These are phyloP conservation scores for Rhagophthalmus giganteus DNA, from an alignment of 2,888 invertebrate genomes.

Conservation along the genomic window DNA sequence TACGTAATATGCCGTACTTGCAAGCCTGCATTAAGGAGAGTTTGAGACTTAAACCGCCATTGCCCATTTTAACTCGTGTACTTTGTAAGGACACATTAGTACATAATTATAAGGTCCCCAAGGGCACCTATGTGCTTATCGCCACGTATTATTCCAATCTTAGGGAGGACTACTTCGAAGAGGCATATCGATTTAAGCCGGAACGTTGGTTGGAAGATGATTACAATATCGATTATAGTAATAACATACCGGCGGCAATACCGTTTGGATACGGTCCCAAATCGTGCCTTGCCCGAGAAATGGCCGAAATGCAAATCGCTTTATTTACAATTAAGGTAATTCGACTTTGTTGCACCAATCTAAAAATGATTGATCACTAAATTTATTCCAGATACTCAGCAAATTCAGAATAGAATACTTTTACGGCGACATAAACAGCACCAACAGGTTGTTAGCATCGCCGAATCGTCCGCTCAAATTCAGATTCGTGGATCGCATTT, in stretches of 20 bases:
- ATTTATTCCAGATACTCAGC: conserved; percentile 58
- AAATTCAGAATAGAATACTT: conserved; percentile 68
- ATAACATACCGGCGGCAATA: conserved; percentile 57
- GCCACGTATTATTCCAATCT: conserved; percentile 64
- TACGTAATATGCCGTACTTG: conserved; percentile 58
- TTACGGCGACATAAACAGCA: conserved; percentile 65
- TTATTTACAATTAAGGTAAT: conserved; percentile 61
- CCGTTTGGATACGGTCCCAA: conserved; percentile 68
- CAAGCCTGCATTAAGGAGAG: conserved; percentile 69
- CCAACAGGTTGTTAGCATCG: conserved; percentile 61
- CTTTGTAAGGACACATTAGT: conserved; percentile 63
- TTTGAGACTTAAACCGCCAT: conserved; percentile 65
- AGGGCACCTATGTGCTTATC: conserved; percentile 66
- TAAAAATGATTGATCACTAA: not conserved
- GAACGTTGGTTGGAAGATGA: conserved; percentile 64
- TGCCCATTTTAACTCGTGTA: conserved; percentile 65
- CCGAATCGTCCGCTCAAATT: conserved; percentile 66
- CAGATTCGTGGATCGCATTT: conserved; percentile 63
- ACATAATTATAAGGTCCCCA: conserved; percentile 64
- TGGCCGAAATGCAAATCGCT: conserved; percentile 65
- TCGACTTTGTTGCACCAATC: conserved; percentile 1
- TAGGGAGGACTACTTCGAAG: conserved; percentile 68
- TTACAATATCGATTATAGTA: conserved; percentile 40
- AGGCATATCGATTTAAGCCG: conserved; percentile 63
- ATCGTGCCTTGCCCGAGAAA: conserved; percentile 64